Evolutionary conservation across 2,797 vertebrate genomes (phyloP).

Genomic region (Cyprinodon diabolis): DNA sequence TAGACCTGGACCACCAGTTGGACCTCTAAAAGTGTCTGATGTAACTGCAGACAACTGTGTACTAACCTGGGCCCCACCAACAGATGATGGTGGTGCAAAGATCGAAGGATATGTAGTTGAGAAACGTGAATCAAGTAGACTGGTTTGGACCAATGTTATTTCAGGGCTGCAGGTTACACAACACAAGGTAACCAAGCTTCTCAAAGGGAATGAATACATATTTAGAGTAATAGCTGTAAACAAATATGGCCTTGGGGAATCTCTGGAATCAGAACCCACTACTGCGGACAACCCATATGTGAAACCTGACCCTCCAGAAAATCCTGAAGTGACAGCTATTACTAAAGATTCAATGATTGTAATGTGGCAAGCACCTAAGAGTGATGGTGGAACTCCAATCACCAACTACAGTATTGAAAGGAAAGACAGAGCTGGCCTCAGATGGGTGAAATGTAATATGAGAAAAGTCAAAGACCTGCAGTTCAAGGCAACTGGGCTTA

Average conservation of each 20-base stretch:
- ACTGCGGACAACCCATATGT: conserved; percentile 93
- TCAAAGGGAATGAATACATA: conserved; percentile 98
- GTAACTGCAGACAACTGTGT: conserved; percentile 93
- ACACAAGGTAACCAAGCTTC: conserved; percentile 90
- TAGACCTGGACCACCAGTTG: conserved; percentile 92
- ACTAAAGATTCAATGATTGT: conserved; percentile 96
- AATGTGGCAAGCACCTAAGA: conserved; percentile 94
- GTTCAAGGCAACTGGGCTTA: conserved; percentile 90
- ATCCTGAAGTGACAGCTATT: conserved; percentile 91
- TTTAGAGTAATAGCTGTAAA: conserved; percentile 98
- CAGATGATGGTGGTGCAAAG: conserved; percentile 93
- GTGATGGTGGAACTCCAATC: conserved; percentile 94
- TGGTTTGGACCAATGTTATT: conserved; percentile 94
- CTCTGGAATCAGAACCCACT: conserved; percentile 90
- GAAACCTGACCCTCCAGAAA: conserved; percentile 90
- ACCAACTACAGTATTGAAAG: conserved; percentile 93
- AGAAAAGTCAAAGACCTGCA: conserved; percentile 91
- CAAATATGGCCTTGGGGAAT: conserved; percentile 95
- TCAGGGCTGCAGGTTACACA: conserved; percentile 88
- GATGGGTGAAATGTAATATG: conserved; percentile 98
- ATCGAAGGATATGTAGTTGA: conserved; percentile 94
- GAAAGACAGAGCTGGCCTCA: conserved; percentile 89
- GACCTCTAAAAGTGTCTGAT: conserved; percentile 88
- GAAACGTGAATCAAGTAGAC: conserved; percentile 97
- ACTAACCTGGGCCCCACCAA: conserved; percentile 90